Evolutionary conservation across 2,113 vertebrate genomes (phyloP), one percentile per base, ranked within the genome.

Genomic region (Ondatra zibethicus): DNA sequence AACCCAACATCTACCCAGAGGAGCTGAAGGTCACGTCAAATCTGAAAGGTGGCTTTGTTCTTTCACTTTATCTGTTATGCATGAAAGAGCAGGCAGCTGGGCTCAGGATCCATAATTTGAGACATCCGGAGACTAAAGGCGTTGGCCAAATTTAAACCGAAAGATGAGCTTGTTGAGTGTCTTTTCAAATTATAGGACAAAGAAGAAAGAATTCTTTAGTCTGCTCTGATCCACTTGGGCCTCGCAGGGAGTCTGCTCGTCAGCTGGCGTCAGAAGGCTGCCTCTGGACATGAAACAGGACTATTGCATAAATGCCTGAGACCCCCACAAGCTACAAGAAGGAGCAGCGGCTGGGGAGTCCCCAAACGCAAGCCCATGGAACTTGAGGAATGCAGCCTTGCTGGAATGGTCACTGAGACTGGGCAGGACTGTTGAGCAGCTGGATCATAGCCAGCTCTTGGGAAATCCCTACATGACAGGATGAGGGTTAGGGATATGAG

Each of bases 31-130:
- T 98, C 98, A 98, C 72, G 47, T 65, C 89, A 73, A 52, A 96
- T 80, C 39, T 4, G 89, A 97, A 97, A 97, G 97, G 96, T 76
- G 73, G 55, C 66, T 96, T 75, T 97, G 97, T 94, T 97, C 98
- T 91, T 82, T 33, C 11, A 72, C 58, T 1, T 91, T 88, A 95
- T 93, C 97, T 11, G 81, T 91, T 96, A 96, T 7, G 98, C 98
- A 96, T 82, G 96, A 97, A 93, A 97, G 96, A 73, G 7, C 92
- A 87, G 91, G 9, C 80, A 2, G 97, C 29, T 0, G 82, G 8
- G 39, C 93, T 96, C 96, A 21, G 95, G 75, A 63, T 92, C 96
- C 96, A 36, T 88, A 19, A 97, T 93, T 89, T 81, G 97, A 97
- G 97, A 92, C 80, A 98, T 97, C 97, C 68, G 76, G 94, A 94